Conservation (phyloP, 1,140 invertebrate genomes). For the Drosophila setifemur region DNA sequence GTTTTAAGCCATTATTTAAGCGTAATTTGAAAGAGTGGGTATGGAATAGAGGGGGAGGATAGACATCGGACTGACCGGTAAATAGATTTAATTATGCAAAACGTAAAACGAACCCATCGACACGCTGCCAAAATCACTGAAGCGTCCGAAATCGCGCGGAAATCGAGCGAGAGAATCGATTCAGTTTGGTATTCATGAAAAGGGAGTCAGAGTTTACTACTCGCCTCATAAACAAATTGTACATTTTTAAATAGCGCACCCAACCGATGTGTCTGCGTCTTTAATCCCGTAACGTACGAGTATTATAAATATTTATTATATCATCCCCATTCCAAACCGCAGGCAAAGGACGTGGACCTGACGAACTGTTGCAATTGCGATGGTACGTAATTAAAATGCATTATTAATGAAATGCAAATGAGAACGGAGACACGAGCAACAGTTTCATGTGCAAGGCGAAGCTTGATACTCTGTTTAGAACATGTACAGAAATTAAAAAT, state of each 20-base stretch:
- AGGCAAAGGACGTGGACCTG: constrained; percentile 26
- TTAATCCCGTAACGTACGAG: constrained; percentile 22
- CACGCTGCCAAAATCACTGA: constrained; percentile 37
- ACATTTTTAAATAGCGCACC: constrained; percentile 16
- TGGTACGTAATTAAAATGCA: constrained; percentile 53
- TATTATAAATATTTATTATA: constrained; percentile 60
- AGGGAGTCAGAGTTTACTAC: constrained; percentile 8
- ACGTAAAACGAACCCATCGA: constrained; percentile 28
- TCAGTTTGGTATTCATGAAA: too few relatives aligned
- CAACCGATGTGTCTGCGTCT: constrained; percentile 1
- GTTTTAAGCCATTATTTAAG: constrained; percentile 24
- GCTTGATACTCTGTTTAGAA: neutral
- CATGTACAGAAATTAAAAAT: too few relatives aligned
- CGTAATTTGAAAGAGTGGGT: constrained; percentile 2
- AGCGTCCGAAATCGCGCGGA: constrained; percentile 45
- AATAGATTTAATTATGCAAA: constrained; percentile 62
- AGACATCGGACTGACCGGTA: constrained; percentile 38
- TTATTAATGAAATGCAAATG: constrained; percentile 59
- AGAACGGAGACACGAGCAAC: neutral
- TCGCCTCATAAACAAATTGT: constrained; percentile 25
- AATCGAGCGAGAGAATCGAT: constrained; percentile 47
- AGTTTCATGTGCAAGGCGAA: neutral
- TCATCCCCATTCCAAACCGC: constrained; percentile 24
- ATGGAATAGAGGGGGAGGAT: neutral
- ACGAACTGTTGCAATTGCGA: constrained; percentile 18